phyloP scores from a whole-genome alignment of 2,113 vertebrate genomes.

The Alosa alosa region DNA sequence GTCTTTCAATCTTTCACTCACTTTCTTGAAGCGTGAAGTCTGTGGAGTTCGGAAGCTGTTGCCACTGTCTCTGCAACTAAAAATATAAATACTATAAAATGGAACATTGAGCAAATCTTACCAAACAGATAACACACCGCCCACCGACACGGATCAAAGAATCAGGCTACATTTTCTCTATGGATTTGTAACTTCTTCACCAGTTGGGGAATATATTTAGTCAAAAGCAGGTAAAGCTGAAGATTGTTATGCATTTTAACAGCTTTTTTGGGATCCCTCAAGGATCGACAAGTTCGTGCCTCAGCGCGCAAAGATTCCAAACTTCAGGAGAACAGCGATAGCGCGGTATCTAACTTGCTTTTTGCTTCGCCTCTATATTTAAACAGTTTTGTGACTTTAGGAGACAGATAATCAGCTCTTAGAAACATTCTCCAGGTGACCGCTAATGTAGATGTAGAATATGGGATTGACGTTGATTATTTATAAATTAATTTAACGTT shows the following conservation, averaged over 20 bases:
- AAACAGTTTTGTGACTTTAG: not conserved
- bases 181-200: not conserved
- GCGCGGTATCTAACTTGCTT: not conserved
- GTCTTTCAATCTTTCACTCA: not conserved
- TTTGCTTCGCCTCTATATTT: not conserved
- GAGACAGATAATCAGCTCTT: not conserved
- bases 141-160: not conserved
- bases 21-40: not conserved
- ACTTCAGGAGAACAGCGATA: not conserved
- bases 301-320: not conserved
- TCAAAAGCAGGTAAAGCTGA: not conserved
- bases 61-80: not conserved
- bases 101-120: not conserved
- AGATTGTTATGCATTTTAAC: not conserved
- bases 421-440: not conserved
- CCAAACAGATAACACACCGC: not conserved
- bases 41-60: not conserved
- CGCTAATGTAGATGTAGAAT: not conserved
- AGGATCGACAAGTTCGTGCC: not conserved
- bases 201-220: not conserved
- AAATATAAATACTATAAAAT: not conserved
- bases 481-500: not conserved
- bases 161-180: not conserved
- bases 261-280: not conserved
- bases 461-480: not conserved